These are phyloP conservation scores for Hipparchia sbordonii DNA, from an alignment of 2,888 invertebrate genomes.

Conservation along the genomic window DNA sequence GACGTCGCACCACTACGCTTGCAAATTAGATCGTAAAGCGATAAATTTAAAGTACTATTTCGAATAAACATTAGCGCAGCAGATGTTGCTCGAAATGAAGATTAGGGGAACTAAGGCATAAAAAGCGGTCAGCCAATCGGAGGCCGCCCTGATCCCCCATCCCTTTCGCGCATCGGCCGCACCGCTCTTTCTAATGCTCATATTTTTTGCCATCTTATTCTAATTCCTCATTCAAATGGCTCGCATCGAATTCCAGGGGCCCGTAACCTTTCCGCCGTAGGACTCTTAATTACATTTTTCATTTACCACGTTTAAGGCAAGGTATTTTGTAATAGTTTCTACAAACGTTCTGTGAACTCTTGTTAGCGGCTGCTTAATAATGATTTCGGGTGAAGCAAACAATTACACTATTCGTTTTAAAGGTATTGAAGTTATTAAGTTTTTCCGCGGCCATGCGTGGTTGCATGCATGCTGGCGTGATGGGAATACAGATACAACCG, in stretches of 20 bases:
- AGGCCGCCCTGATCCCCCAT: conserved; percentile 53
- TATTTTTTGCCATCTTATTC: conserved; percentile 81
- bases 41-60: conserved; percentile 77
- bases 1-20: conserved; percentile 54
- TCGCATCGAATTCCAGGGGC: conserved; percentile 72
- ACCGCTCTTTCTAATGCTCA: conserved; percentile 77
- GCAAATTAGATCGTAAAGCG: conserved; percentile 71
- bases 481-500: conserved; percentile 33
- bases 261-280: conserved; percentile 62
- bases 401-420: conserved; percentile 43
- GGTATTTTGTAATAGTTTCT: conserved; percentile 37
- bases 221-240: conserved; percentile 80
- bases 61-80: conserved; percentile 74
- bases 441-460: conserved; percentile 29
- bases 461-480: conserved; percentile 30
- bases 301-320: conserved; percentile 39
- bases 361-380: conserved; percentile 16
- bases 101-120: conserved; percentile 82
- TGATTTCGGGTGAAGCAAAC: conserved; percentile 32
- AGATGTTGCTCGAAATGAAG: conserved; percentile 80
- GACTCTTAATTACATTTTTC: conserved; percentile 50
- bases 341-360: conserved; percentile 23
- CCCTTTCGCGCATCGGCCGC: conserved; percentile 59
- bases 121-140: conserved; percentile 80
- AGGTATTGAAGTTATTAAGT: conserved; percentile 22